Base-by-base conservation (phyloP, 1,140 invertebrate genomes). In the Battus philenor region DNA sequence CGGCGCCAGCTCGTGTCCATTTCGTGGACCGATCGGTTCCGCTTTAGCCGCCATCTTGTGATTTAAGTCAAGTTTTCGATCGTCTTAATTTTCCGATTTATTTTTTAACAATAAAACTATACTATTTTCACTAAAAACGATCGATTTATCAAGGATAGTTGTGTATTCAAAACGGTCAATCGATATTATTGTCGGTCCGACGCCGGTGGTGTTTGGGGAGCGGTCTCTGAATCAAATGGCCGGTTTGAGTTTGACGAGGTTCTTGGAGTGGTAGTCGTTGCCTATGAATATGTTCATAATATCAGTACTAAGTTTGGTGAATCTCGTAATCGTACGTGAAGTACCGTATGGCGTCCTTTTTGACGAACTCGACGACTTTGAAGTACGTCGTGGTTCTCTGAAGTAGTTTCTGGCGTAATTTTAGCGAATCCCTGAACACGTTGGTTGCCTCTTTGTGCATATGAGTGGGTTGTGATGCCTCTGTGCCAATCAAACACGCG, bases 1-100 rank as follows among this genome's bases (percentile, higher is more conserved):
- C 7, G 92, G 93, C 45, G 92, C 92, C 84, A 94, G 80, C 80
- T 94, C 93, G 76, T 94, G 93, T 12, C 92, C 92, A 58, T 91
- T 91, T 20, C 88, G 81, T 12, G 87, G 78, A 17, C 87, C 82
- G 50, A 90, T 88, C 22, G 88, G 81, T 53, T 89, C 88, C 15
- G 87, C 75, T 49, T 82, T 86, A 2, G 70, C 68, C 48, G 79
- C 74, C 82, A 86, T 87, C 9, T 78, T 75, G 18, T 11, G 11
- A 11, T 29, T 16, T 17, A 26, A 27, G 10, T 5, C 17, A 8
- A 27, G 16, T 8, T 39, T 39, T 9, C 11, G 29, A 11, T 30
- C 12, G n/a, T 18, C 12, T 41, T 30, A 27, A 44, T 44, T 47
- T 30, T 26, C 10, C 44, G 29, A 13, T 24, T 32, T 13, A 1